phyloP scores from a whole-genome alignment of 2,113 vertebrate genomes.

The Tauraco erythrolophus region DNA sequence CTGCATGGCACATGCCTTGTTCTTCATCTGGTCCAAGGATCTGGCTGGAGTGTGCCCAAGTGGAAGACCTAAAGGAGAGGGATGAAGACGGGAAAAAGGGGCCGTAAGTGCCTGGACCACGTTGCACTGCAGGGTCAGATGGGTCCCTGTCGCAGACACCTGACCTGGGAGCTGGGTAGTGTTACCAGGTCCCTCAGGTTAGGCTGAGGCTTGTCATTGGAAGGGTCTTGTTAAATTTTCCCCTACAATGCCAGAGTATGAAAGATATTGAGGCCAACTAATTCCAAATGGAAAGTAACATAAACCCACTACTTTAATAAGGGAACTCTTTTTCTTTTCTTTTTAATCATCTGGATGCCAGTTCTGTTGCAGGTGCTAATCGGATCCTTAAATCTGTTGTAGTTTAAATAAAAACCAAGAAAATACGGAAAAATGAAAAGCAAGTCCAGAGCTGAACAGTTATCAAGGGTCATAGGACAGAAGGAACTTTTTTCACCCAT shows the following conservation, averaged over 20 bases:
- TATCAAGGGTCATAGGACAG: background rate
- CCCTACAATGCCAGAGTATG: background rate
- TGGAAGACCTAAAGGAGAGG: background rate
- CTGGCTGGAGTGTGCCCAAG: background rate
- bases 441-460: rapidly evolving
- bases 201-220: background rate
- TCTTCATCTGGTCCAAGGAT: background rate
- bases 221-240: background rate
- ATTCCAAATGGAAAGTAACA: background rate
- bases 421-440: background rate
- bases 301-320: background rate
- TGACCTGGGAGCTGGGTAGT: background rate
- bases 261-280: background rate
- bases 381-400: background rate
- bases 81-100: background rate
- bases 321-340: background rate
- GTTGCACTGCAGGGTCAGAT: background rate
- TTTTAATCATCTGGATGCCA: background rate
- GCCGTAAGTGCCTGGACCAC: background rate
- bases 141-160: background rate
- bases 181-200: background rate
- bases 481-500: background rate
- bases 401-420: background rate
- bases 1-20: rapidly evolving
- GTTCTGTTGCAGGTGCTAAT: background rate